Evolutionary conservation across 2,888 invertebrate genomes (phyloP).

Genomic region (Tetanocera ferruginea): DNA sequence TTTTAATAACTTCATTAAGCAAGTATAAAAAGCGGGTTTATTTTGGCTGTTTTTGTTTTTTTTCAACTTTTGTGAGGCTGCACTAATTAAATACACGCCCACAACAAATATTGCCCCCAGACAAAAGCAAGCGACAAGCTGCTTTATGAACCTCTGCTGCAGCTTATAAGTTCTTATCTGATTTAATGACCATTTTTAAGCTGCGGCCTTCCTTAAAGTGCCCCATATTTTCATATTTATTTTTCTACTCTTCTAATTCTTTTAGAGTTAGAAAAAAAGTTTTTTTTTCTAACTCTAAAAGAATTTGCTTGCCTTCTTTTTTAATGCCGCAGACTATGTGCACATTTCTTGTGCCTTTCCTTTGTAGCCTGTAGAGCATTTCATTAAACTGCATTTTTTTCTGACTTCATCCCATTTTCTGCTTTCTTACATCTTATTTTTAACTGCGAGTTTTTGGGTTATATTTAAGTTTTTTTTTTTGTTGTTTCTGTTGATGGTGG

Average conservation of each 20-base stretch:
- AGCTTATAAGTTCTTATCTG: neutral
- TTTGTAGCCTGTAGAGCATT: neutral
- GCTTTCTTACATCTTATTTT: no score
- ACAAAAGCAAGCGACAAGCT: neutral
- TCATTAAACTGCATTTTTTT: neutral
- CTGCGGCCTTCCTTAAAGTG: conserved; percentile 2
- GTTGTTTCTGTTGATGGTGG: neutral
- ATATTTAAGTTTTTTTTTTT: neutral
- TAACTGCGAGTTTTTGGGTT: no score
- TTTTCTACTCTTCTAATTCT: no score
- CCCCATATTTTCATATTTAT: neutral
- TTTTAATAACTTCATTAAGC: conserved; percentile 32
- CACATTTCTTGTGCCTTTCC: neutral
- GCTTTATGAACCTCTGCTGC: neutral
- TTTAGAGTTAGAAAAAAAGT: no score
- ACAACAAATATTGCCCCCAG: neutral
- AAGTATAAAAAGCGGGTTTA: neutral
- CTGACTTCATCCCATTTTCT: no score
- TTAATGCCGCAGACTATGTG: neutral
- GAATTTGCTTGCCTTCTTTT: neutral
- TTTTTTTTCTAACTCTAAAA: no score
- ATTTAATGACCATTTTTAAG: conserved; percentile 7
- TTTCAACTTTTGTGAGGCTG: neutral
- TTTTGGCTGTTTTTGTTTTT: neutral
- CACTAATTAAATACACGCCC: conserved; percentile 34